Evolutionary conservation across 1,140 invertebrate species (phyloP).

Genomic region (Globodera ellingtonae): DNA sequence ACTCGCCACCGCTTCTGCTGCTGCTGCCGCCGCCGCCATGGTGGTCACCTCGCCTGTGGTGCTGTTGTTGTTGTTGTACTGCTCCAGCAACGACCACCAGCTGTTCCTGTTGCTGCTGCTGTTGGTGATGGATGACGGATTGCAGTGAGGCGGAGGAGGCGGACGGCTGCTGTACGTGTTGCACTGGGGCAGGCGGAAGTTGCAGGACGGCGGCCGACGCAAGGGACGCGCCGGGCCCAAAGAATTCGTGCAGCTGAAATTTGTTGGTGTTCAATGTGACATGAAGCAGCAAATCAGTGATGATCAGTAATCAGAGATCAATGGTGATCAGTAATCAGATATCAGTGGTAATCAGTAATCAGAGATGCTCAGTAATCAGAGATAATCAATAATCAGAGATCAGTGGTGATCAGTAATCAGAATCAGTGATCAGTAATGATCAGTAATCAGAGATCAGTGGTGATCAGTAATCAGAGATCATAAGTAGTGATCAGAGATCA

Average conservation of each 20-base stretch:
- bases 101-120: neutral
- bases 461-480: no score
- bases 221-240: slow-evolving; percentile 20
- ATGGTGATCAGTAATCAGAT: neutral
- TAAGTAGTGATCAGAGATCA: no score
- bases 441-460: no score
- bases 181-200: slow-evolving; percentile 56
- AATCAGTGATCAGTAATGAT: no score
- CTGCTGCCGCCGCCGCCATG: slow-evolving; percentile 1
- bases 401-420: neutral
- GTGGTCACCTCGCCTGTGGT: slow-evolving; percentile 23
- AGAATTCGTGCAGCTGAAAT: slow-evolving; percentile 34
- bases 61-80: slow-evolving; percentile 58
- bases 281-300: no score
- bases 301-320: neutral
- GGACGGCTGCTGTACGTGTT: neutral
- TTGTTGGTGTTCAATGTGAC: no score
- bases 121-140: slow-evolving; percentile 8
- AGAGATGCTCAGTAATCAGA: neutral
- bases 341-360: neutral
- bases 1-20: neutral
- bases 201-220: slow-evolving; percentile 24
- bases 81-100: neutral
- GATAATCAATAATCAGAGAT: neutral
- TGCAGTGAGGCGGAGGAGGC: slow-evolving; percentile 4